Base-by-base conservation (phyloP, 2,888 invertebrate genomes). In the Rhagium mordax region DNA sequence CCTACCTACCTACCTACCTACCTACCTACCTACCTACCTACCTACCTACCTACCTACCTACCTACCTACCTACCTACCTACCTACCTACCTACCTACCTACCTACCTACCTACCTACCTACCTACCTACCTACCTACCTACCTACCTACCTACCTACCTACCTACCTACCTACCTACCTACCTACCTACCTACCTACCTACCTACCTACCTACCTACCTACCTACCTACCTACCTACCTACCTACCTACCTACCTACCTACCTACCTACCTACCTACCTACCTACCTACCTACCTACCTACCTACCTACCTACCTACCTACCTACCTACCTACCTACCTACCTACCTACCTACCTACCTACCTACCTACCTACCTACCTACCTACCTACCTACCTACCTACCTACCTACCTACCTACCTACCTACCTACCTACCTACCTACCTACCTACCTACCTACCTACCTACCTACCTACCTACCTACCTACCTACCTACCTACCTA, bases 141-240 rank as follows among this genome's bases (percentile, higher is more conserved):
- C n/a, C n/a, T n/a, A n/a, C n/a, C n/a, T n/a, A n/a, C n/a, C n/a
- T n/a, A n/a, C n/a, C n/a, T n/a, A n/a, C n/a, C n/a, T n/a, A n/a
- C n/a, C n/a, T n/a, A n/a, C n/a, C n/a, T 47, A 47, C 47, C 3
- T 47, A n/a, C 47, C 3, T 10, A 47, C n/a, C 3, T 47, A 47
- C n/a, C 3, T 47, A 47, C n/a, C 48, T 59, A 59, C 69, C 51
- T 47, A 68, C 55, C 47, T 62, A 62, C 33, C 47, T 62, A 62
- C 33, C 47, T 62, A 62, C 33, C 47, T 62, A 62, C 18, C 47
- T 62, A 62, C 33, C 29, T 62, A 62, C 33, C 18, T 62, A 62
- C 16, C 47, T 62, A 62, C 33, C 18, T 62, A 64, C 7, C 3
- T 64, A 20, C 41, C 18, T 64, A 20, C 18, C 47, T 48, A 64